Evolutionary conservation across 2,113 vertebrate species (phyloP).

Genomic region (Misgurnus mizolepis): DNA sequence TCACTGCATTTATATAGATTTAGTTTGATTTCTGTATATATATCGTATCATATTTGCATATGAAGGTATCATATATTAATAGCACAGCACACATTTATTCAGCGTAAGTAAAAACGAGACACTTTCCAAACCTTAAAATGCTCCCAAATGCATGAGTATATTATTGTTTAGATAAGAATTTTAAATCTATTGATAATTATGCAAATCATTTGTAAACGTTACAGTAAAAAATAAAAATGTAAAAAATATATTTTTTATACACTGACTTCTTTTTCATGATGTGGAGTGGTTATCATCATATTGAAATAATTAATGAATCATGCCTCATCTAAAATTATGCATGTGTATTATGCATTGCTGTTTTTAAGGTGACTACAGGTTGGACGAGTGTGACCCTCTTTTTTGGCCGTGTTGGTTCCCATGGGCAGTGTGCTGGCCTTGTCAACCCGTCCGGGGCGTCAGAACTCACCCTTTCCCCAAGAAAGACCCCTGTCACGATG

Average conservation of each 20-base stretch:
- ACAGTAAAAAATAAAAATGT: not conserved
- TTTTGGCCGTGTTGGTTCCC: slow-evolving; percentile 54
- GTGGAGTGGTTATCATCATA: not conserved
- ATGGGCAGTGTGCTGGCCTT: slow-evolving; percentile 87
- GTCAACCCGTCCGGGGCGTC: slow-evolving; percentile 74
- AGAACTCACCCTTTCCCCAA: slow-evolving; percentile 74
- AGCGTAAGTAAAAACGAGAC: slow-evolving; percentile 27
- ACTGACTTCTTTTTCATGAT: not conserved
- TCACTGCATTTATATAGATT: slow-evolving; percentile 13
- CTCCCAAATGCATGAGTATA: slow-evolving; percentile 16
- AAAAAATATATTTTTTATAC: not conserved
- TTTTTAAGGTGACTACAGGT: not conserved
- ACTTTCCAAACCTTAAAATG: not conserved
- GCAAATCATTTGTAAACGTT: not conserved
- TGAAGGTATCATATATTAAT: not conserved
- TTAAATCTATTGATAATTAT: slow-evolving; percentile 3
- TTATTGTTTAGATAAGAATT: not conserved
- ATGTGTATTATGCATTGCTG: not conserved
- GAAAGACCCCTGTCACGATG: slow-evolving; percentile 70
- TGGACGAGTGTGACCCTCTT: slow-evolving; percentile 33
- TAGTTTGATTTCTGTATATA: slow-evolving; percentile 2
- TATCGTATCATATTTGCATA: not conserved
- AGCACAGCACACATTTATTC: slow-evolving; percentile 1
- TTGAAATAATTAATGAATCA: not conserved
- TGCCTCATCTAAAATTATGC: not conserved